Base-by-base conservation (phyloP, 92 coral and sea anemone species). In the Nematostella vectensis region DNA sequence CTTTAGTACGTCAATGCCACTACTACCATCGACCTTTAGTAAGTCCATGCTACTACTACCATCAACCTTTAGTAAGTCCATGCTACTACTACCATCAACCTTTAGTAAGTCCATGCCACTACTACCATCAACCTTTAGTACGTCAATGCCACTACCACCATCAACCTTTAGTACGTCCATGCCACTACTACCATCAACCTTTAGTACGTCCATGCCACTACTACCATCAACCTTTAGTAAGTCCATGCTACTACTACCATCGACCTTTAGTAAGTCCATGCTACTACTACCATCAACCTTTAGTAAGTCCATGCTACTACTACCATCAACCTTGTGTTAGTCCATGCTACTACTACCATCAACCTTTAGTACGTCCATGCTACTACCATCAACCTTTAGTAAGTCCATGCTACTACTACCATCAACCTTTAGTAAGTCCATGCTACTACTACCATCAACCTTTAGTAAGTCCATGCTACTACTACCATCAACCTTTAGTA, bases 201-300 rank as follows among this genome's bases (percentile, higher is more conserved):
- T n/a, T n/a, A n/a, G n/a, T n/a, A n/a, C n/a, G 88, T 84, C 17
- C 63, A 85, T 12, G 87, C 77, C 21, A 84, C 87, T 19, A 74
- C 50, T 11, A 74, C 87, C 1, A 74, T 78, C 20, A 84, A 78
- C 33, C 54, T 70, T 11, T 40, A 50, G 69, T 60, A 31, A 19
- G 76, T 48, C 25, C 40, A 6, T 13, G 87, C 81, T 20, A 79
- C 83, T 19, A 74, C 50, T n/a, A 79, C 87, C 0, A 69, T 84
- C 23, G 79, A 84, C 27, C 54, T 70, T 11, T 40, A 61, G 76
- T 60, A 49, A 11, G 69, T 58, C n/a, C n/a, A n/a, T 9, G 88
- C 81, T n/a, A 91, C 96, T 10, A 85, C 67, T 10, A 85, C 95
- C 1, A 81, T 91, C 20, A 91, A 85, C 30, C 57, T 71, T 10